phyloP scores from a whole-genome alignment of 2,797 vertebrate species.

The Champsocephalus gunnari region DNA sequence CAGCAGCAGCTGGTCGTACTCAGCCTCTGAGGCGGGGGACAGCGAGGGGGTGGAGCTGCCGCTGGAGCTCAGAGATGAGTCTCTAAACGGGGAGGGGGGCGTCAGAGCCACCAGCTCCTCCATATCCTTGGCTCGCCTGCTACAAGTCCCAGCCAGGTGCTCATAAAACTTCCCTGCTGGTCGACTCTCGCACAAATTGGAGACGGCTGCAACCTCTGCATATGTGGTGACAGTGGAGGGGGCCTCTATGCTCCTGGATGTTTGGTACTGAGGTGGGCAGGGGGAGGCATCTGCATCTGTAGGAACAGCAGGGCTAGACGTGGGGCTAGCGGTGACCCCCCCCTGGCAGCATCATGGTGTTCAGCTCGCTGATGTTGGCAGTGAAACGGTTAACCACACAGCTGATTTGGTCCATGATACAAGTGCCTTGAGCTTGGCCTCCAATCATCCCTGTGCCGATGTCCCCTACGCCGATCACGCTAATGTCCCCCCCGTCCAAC shows the following conservation, averaged over 20 bases:
- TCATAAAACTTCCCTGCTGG: conserved; percentile 71
- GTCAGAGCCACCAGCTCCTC: conserved; percentile 93
- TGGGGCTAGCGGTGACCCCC: conserved; percentile 65
- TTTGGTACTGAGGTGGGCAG: conserved; percentile 85
- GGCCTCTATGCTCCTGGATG: conserved; percentile 88
- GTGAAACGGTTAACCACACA: conserved; percentile 97
- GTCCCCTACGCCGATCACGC: conserved; percentile 70
- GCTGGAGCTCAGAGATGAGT: conserved; percentile 93
- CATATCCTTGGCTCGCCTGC: conserved; percentile 84
- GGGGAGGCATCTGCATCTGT: conserved; percentile 33
- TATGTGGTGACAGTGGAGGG: conserved; percentile 91
- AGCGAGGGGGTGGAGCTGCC: conserved; percentile 90
- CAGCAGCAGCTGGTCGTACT: conserved; percentile 94
- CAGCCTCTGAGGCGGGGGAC: conserved; percentile 91
- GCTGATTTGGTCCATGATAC: conserved; percentile 98
- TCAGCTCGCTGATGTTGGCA: conserved; percentile 97
- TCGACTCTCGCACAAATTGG: conserved; percentile 81
- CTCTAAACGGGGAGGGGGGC: conserved; percentile 97
- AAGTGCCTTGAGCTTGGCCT: conserved; percentile 89
- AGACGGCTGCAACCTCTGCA: conserved; percentile 90
- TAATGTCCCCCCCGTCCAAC: conserved; percentile 54
- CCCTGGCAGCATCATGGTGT: conserved; percentile 97
- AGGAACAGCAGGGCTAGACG: conserved; percentile 35
- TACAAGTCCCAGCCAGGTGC: conserved; percentile 81
- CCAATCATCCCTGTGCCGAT: conserved; percentile 75